Evolutionary conservation across 1,140 invertebrate genomes (phyloP).

Genomic region (Notospermus geniculatus): DNA sequence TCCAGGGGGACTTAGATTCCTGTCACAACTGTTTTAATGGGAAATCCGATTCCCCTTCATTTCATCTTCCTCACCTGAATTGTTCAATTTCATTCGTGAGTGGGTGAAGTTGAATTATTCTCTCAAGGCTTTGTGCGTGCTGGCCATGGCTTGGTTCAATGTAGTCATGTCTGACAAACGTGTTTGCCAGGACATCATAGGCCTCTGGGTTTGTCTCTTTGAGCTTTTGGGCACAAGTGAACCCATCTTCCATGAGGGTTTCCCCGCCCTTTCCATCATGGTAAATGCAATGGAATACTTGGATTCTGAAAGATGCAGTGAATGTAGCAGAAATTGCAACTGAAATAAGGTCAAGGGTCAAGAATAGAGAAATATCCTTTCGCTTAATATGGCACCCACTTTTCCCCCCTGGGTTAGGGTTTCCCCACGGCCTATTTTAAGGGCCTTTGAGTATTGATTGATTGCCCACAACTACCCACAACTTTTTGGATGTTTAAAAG

Average conservation of each 20-base stretch:
- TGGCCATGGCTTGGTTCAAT: conserved; percentile 35
- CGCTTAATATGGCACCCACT: too few relatives aligned
- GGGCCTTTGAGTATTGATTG: too few relatives aligned
- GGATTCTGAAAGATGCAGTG: conserved; percentile 56
- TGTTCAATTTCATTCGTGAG: conserved; percentile 28
- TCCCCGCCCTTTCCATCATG: conserved; percentile 65
- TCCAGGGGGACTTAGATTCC: too few relatives aligned
- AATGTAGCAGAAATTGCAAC: too few relatives aligned
- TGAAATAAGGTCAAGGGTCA: too few relatives aligned
- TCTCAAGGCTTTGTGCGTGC: conserved; percentile 29
- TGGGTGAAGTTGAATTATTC: conserved; percentile 32
- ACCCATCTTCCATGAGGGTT: conserved; percentile 69
- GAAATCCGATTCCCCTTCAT: too few relatives aligned
- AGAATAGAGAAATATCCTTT: background rate
- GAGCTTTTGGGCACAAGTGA: conserved; percentile 64
- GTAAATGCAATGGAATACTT: conserved; percentile 69
- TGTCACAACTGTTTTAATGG: too few relatives aligned
- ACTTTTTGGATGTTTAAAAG: too few relatives aligned
- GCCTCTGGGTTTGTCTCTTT: conserved; percentile 57
- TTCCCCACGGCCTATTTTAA: too few relatives aligned
- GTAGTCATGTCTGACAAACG: conserved; percentile 65
- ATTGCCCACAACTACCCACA: too few relatives aligned
- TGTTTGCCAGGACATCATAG: conserved; percentile 62
- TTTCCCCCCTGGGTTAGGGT: too few relatives aligned
- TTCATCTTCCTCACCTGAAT: conserved; percentile 45